Conservation (phyloP, 2,113 vertebrate genomes). For the Uria aalge region DNA sequence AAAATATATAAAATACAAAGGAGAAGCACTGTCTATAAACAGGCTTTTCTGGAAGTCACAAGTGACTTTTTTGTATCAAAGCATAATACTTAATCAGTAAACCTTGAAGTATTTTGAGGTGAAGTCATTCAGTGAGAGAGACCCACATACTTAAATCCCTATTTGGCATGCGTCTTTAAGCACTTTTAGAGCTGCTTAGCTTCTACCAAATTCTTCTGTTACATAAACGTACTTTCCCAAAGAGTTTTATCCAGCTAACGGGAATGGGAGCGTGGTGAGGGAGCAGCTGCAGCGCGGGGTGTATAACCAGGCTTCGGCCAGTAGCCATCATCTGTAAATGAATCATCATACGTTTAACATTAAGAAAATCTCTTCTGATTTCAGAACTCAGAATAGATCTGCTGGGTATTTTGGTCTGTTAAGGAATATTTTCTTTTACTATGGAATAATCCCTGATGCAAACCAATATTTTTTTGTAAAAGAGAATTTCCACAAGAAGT, state of each 20-base stretch:
- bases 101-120: background rate
- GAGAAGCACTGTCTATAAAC: background rate
- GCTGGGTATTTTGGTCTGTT: background rate
- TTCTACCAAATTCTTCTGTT: conserved; percentile 50
- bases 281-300: background rate
- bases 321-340: background rate
- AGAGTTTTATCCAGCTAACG: conserved; percentile 41
- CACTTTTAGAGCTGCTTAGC: conserved; percentile 58
- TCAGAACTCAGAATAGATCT: background rate
- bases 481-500: background rate
- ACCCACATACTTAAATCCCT: conserved; percentile 41
- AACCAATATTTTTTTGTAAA: background rate
- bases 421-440: background rate
- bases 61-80: background rate
- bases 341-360: background rate
- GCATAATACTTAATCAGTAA: background rate
- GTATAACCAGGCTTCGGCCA: background rate
- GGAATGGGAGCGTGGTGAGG: background rate
- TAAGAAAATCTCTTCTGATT: background rate
- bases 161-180: conserved; percentile 37
- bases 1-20: background rate
- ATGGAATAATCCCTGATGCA: background rate
- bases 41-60: background rate
- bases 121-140: background rate
- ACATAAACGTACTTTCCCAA: conserved; percentile 42